Base-by-base conservation (phyloP, 2,797 vertebrate genomes). In the Zenarchopterus dispar region DNA sequence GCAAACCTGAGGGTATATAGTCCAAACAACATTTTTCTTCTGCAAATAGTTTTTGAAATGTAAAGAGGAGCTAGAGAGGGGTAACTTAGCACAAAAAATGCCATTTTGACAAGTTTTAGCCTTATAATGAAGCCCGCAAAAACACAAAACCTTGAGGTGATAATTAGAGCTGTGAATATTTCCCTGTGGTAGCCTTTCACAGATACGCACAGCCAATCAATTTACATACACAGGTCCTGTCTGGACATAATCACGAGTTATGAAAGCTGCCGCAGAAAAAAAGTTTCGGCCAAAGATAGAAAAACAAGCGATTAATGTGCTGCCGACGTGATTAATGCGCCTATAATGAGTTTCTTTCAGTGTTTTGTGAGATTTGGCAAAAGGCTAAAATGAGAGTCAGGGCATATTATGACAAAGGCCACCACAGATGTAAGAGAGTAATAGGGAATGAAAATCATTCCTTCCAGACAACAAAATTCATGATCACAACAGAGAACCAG, bases 211-310 rank as follows among this genome's bases (percentile, higher is more conserved):
- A 67, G 68, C 44, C 71, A 72, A 71, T 78, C 52, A 56, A 47
- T 70, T 68, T 70, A 31, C 16, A 33, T 24, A 49, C 3, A 8
- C 41, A 44, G 19, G 61, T 67, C 17, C 51, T 68, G 36, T 57
- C n/a, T 49, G 42, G 62, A 68, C 49, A 53, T 70, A 79, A 83
- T 82, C 85, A 74, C 70, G 80, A 56, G 51, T 65, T 64, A 44
- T 10, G n/a, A 63, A 56, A 78, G 50, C 46, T 50, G 46, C 42
- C 24, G 33, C 28, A 26, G 39, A 18, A 67, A 60, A 56, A 72
- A 56, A 15, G 3, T 19, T 55, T 6, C 21, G 19, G 62, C 33
- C 31, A 64, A 44, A 42, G 53, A 75, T 4, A 51, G 24, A 63
- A 49, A 79, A 75, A 63, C 15, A 31, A 68, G 56, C 70, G 68